Evolutionary conservation across 2,113 vertebrate species (phyloP).

Genomic region (Oreochromis tanganicae): DNA sequence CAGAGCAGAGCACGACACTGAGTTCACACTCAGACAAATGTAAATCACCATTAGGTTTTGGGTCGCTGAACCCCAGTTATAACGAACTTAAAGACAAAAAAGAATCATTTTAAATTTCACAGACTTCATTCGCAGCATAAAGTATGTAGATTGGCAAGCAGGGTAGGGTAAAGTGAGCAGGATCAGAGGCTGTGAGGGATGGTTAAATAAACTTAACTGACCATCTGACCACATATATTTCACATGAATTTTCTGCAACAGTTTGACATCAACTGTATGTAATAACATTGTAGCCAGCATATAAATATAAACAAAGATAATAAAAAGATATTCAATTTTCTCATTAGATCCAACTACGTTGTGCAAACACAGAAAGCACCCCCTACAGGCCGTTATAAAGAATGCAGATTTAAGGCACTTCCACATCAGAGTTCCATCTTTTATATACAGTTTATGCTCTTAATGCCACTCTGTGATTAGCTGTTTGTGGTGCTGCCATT

Average conservation of each 20-base stretch:
- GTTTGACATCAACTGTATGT: neutral
- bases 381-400: neutral
- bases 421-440: neutral
- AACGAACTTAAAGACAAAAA: neutral
- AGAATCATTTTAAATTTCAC: neutral
- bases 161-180: neutral
- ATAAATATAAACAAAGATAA: neutral
- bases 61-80: neutral
- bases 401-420: neutral
- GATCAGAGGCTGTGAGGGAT: neutral
- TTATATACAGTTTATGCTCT: neutral
- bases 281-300: neutral
- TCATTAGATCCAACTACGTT: neutral
- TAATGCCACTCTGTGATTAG: neutral
- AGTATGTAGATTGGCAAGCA: neutral
- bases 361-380: neutral
- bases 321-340: neutral
- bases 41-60: neutral
- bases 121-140: neutral
- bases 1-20: neutral
- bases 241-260: neutral
- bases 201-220: neutral
- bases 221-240: neutral
- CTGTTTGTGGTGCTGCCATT: neutral
- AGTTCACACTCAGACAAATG: neutral